Base-by-base conservation (phyloP, 2,888 invertebrate genomes). In the Brachyopa scutellaris region DNA sequence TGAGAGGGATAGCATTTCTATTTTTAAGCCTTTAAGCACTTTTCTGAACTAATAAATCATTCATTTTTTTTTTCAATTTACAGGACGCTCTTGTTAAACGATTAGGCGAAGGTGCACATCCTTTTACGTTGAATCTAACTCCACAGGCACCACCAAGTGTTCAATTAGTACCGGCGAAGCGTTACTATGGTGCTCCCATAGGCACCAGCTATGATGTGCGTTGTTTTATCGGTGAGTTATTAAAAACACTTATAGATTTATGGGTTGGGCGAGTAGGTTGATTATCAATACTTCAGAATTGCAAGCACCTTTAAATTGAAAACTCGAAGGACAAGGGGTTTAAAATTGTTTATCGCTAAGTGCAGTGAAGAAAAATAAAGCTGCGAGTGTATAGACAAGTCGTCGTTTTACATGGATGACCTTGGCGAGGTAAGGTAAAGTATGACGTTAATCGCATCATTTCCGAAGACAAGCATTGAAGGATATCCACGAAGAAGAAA, bases 151-250 rank as follows among this genome's bases (percentile, higher is more conserved):
- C 97, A n/a, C 97, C 97, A 15, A 97, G 96, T 87, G 97, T 97
- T 42, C 96, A 97, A 88, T 91, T 97, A 85, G 96, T 97, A 15
- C 97, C 97, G 0, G 97, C 97, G 1, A 97, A 97, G 90, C 95
- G 96, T 88, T 97, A 97, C 91, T 95, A 94, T 84, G 97, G 97
- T 0, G 96, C 97, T 0, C 97, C 97, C 0, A 97, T 97, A 57
- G 97, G 97, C 7, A 97, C 97, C 53, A 97, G 96, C 67, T 97
- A 97, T 87, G 97, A 97, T 87, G 94, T 97, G 51, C 93, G 96
- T 87, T 95, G 96, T 84, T 97, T 95, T 88, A 94, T 96, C 76
- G 96, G 97, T 96, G 91, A 93, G 93, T 91, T 57, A 42, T 70
- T 55, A n/a, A n/a, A n/a, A n/a, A n/a, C n/a, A n/a, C n/a, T n/a